These are phyloP conservation scores for Diadumene lineata DNA, from an alignment of 92 coral and sea anemone genomes.

Conservation along the genomic window DNA sequence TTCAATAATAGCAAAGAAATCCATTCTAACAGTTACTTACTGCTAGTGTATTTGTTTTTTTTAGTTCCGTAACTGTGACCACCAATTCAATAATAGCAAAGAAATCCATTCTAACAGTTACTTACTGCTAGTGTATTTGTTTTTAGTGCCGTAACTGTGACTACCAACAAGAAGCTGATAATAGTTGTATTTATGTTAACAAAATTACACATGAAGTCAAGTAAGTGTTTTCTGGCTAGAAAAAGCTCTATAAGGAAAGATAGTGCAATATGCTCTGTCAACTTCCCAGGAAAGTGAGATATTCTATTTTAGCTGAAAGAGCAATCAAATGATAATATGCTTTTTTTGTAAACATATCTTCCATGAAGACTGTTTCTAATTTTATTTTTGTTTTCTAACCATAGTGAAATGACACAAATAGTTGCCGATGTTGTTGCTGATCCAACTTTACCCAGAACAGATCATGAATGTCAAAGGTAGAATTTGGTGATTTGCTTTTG, in stretches of 20 bases:
- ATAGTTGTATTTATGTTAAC: conserved; percentile 96
- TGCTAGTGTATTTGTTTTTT: no score
- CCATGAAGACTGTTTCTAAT: not conserved
- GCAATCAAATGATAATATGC: no score
- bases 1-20: no score
- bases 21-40: no score
- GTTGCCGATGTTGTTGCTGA: conserved; percentile 98
- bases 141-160: conserved; percentile 95
- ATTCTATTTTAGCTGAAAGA: no score
- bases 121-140: conserved; percentile 7
- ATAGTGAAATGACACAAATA: conserved; percentile 95
- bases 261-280: no score
- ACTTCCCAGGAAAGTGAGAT: no score
- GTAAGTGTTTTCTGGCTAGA: conserved; percentile 53
- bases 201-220: conserved; percentile 98
- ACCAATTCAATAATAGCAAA: no score
- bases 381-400: conserved; percentile 14
- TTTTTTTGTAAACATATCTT: no score
- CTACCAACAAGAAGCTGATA: conserved; percentile 95
- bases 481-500: not conserved
- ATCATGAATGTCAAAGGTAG: conserved; percentile 91
- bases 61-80: no score
- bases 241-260: no score
- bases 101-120: no score
- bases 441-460: conserved; percentile 96